Evolutionary conservation across 2,888 invertebrate species (phyloP).

Genomic region (Caradrina clavipalpis): DNA sequence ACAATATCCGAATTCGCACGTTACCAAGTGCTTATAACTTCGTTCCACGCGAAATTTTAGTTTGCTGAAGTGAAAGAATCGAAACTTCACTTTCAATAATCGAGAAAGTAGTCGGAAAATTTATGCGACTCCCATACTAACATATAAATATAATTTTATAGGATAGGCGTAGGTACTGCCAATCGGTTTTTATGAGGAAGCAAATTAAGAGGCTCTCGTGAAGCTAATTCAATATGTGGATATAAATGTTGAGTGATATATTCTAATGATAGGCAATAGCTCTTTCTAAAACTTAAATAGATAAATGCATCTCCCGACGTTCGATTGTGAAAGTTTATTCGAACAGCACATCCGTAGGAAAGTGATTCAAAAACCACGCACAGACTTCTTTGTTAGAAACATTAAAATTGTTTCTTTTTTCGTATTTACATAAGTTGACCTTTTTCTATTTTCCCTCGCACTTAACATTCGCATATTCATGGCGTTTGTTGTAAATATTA

Average conservation of each 20-base stretch:
- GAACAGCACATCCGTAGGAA: constrained; percentile 31
- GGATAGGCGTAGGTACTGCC: constrained; percentile 38
- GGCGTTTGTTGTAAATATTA: constrained; percentile 18
- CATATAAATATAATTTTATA: constrained; percentile 65
- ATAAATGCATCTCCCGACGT: constrained; percentile 38
- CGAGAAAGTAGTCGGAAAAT: constrained; percentile 73
- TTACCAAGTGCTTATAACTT: constrained; percentile 28
- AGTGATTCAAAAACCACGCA: constrained; percentile 30
- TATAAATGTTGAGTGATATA: constrained; percentile 14
- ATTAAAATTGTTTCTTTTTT: constrained; percentile 25
- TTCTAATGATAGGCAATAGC: constrained; percentile 25
- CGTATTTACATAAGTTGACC: constrained; percentile 25
- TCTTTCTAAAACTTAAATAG: constrained; percentile 31
- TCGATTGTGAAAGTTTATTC: constrained; percentile 51
- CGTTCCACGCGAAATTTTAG: constrained; percentile 50
- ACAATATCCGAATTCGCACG: constrained; percentile 47
- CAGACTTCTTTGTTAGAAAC: constrained; percentile 33
- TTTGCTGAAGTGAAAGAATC: constrained; percentile 66
- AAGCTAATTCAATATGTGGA: constrained; percentile 27
- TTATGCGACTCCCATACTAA: constrained; percentile 70
- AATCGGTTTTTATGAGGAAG: constrained; percentile 42
- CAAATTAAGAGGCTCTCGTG: constrained; percentile 31
- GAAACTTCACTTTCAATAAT: constrained; percentile 73
- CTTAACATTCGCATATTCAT: constrained; percentile 18
- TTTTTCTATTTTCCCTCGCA: constrained; percentile 41